Evolutionary conservation across 92 coral and sea anemone species (phyloP), one percentile per base, ranked within the genome.

Genomic region (Epizoanthus illoricatus): DNA sequence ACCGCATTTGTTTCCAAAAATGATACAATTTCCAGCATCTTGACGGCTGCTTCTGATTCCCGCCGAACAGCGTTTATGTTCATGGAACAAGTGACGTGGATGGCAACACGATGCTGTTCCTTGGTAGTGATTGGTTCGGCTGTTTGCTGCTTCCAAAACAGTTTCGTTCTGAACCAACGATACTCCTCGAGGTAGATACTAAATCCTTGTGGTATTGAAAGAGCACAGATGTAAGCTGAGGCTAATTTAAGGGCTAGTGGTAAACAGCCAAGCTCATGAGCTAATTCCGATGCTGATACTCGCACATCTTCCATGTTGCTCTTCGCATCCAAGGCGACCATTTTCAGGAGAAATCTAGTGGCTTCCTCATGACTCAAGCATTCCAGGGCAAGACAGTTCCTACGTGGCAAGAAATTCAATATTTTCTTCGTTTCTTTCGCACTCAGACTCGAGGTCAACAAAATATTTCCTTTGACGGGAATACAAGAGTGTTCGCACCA

Each of bases 21-120:
- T 1, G 84, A 61, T n/a, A 65, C 70, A 7, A 73, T 64, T 9
- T 67, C 18, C 20, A 80, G 11, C 59, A 80, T 45, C 19, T 64
- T 41, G 18, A 54, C 80, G 18, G 81, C 86, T 41, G 21, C 24
- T 0, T 7, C 40, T 8, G 80, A 76, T 23, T 61, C 56, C 5
- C n/a, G 24, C 59, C 36, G 68, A 0, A 88, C 79, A 57, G 61
- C 68, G 42, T 73, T 79, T 72, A 88, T 71, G 73, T 88, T 88
- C 67, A 88, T 68, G 28, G 19, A 23, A 88, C 91, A 88, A 13
- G 91, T 88, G 2, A 88, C 84, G 8, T 73, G 81, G 17, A 88
- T 88, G 0, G 88, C 80, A 11, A 88, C 43, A 2, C 91, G 85
- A 49, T 88, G 75, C 71, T n/a, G 74, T 5, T 80, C 75, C 49